Evolutionary conservation across 2,888 invertebrate species (phyloP).

Genomic region (Orthosia gothica): DNA sequence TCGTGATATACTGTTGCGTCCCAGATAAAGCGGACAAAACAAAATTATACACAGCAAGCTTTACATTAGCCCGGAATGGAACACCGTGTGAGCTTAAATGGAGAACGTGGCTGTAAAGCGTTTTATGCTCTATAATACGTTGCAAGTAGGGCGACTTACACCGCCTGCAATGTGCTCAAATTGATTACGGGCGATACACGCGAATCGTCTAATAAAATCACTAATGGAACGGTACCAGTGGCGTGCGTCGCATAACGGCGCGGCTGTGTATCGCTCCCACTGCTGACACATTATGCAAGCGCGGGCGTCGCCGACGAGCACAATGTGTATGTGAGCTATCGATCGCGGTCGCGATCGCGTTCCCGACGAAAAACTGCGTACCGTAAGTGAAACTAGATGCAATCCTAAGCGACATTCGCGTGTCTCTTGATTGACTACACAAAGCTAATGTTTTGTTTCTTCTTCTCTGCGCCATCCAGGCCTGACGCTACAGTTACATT

Average conservation of each 20-base stretch:
- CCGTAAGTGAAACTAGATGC: constrained; percentile 78
- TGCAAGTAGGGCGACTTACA: constrained; percentile 85
- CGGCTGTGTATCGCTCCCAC: constrained; percentile 84
- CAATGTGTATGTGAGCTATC: constrained; percentile 83
- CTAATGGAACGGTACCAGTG: constrained; percentile 90
- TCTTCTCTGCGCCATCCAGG: constrained; percentile 44
- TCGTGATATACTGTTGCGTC: constrained; percentile 77
- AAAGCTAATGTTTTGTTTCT: constrained; percentile 53
- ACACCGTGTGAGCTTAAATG: constrained; percentile 81
- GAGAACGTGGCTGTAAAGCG: constrained; percentile 76
- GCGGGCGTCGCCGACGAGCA: constrained; percentile 79
- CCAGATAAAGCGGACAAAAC: constrained; percentile 76
- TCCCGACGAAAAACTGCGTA: constrained; percentile 81
- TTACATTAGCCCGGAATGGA: constrained; percentile 77
- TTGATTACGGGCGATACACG: constrained; percentile 89
- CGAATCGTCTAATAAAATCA: constrained; percentile 90
- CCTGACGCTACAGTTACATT: constrained; percentile 43
- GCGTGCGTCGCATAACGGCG: constrained; percentile 90
- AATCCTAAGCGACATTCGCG: constrained; percentile 64
- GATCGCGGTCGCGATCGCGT: constrained; percentile 82
- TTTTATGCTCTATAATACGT: constrained; percentile 84
- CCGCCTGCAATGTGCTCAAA: constrained; percentile 81
- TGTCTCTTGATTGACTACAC: constrained; percentile 55
- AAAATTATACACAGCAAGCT: constrained; percentile 79
- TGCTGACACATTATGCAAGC: constrained; percentile 89